phyloP scores from a whole-genome alignment of 1,140 invertebrate genomes.

The Piezodorus guildinii region DNA sequence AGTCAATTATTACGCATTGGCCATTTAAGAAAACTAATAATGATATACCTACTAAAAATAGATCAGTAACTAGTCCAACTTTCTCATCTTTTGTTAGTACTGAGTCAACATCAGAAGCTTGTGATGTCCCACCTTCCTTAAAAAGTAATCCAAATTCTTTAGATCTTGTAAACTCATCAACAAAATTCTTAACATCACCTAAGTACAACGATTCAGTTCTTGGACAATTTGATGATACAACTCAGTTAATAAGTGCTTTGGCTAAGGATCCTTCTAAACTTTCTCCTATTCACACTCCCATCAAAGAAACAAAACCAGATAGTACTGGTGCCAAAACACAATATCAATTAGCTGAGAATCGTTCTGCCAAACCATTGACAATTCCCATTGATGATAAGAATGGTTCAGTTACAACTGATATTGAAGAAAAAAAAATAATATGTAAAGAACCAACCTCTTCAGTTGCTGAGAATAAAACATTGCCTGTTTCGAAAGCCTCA shows the following conservation, averaged over 20 bases:
- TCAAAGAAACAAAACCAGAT: slow-evolving; percentile 9
- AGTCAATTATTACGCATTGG: neutral
- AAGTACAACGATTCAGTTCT: slow-evolving; percentile 21
- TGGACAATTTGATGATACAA: slow-evolving; percentile 23
- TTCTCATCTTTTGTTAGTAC: neutral
- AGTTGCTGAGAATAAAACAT: too few relatives aligned
- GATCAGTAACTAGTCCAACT: too few relatives aligned
- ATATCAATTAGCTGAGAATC: neutral
- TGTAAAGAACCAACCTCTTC: neutral
- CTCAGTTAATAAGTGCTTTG: slow-evolving; percentile 20
- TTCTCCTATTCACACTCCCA: slow-evolving; percentile 17
- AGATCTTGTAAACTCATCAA: neutral
- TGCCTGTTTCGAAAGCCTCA: too few relatives aligned
- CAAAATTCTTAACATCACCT: neutral
- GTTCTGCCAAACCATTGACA: neutral
- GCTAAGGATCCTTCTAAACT: slow-evolving; percentile 14
- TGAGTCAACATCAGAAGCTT: neutral
- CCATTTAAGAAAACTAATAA: neutral
- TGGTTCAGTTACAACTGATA: too few relatives aligned
- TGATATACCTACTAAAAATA: too few relatives aligned
- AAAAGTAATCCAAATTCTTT: neutral
- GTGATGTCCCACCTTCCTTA: neutral
- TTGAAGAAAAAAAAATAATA: neutral
- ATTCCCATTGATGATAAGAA: neutral
- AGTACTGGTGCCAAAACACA: neutral